Base-by-base conservation (phyloP, 2,888 invertebrate species). In the Masnerella sp. region DNA sequence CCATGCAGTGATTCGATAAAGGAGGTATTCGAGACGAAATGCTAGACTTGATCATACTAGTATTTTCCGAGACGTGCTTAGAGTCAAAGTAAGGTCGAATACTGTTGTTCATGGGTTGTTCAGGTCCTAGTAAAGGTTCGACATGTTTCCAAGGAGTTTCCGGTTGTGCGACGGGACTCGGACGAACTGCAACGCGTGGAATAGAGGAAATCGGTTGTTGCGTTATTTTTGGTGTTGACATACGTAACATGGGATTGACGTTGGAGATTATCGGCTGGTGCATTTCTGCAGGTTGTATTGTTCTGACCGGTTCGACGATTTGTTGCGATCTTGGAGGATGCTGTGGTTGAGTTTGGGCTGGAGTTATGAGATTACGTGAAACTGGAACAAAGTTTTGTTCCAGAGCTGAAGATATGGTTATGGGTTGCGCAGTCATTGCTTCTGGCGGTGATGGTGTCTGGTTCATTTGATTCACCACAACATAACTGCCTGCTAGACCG, bases 21-120 rank as follows among this genome's bases (percentile, higher is more conserved):
- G 83, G 84, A 11, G 84, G 77, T 65, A 85, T 81, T 58, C 82
- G 83, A n/a, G 83, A 81, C 43, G 84, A 80, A 65, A 85, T 78
- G 81, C 83, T 86, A 12, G 86, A 83, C 25, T 85, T 85, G 42
- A 86, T 85, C 86, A 85, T 86, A 52, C 85, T 86, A 14, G 86
- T 86, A 59, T 86, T 86, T 47, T 86, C 84, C 0, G 86, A 85
- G 2, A 86, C 86, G 42, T 84, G 84, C 42, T 86, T 86, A 0
- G 86, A 85, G 58, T 86, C 86, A 15, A 83, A 85, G 45, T 86
- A 86, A 3, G 86, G 85, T 38, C 85, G 76, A 5, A 81, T 82
- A 34, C 73, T 82, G 62, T 82, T 84, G 58, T 73, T 82, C 45
- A 84, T 80, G 7, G 79, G 74, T 45, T 84, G 84, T 8, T 85